Evolutionary conservation across 2,113 vertebrate genomes (phyloP).

Genomic region (Fulmarus glacialis): DNA sequence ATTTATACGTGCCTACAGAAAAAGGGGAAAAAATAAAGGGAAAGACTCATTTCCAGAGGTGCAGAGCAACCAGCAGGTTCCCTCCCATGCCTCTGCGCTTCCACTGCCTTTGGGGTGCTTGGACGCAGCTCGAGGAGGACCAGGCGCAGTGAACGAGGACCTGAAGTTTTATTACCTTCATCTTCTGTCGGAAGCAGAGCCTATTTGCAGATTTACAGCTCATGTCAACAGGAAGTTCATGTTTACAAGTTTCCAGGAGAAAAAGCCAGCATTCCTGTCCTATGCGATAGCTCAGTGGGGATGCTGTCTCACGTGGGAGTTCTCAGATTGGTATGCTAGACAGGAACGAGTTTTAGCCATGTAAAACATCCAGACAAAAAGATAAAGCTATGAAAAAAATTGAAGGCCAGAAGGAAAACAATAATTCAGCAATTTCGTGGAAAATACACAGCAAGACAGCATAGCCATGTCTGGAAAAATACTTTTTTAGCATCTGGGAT

Average conservation of each 20-base stretch:
- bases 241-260: slow-evolving; percentile 54
- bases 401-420: slow-evolving; percentile 24
- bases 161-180: slow-evolving; percentile 11
- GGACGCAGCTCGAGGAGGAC: not conserved
- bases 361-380: not conserved
- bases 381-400: not conserved
- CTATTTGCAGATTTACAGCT: slow-evolving; percentile 5
- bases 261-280: slow-evolving; percentile 25
- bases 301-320: not conserved
- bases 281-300: not conserved
- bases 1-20: not conserved
- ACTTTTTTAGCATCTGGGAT: slow-evolving; percentile 42
- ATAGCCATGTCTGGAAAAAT: slow-evolving; percentile 13
- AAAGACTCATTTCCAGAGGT: not conserved
- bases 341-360: not conserved
- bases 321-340: not conserved
- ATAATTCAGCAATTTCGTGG: slow-evolving; percentile 39
- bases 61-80: not conserved
- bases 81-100: not conserved
- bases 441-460: slow-evolving; percentile 44
- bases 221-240: slow-evolving; percentile 33
- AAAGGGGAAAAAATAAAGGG: not conserved
- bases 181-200: not conserved
- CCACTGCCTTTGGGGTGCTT: not conserved
- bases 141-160: not conserved